Evolutionary conservation across 2,888 invertebrate genomes (phyloP), one percentile per base, ranked within the genome.

Genomic region (Pogonocherus hispidulus): DNA sequence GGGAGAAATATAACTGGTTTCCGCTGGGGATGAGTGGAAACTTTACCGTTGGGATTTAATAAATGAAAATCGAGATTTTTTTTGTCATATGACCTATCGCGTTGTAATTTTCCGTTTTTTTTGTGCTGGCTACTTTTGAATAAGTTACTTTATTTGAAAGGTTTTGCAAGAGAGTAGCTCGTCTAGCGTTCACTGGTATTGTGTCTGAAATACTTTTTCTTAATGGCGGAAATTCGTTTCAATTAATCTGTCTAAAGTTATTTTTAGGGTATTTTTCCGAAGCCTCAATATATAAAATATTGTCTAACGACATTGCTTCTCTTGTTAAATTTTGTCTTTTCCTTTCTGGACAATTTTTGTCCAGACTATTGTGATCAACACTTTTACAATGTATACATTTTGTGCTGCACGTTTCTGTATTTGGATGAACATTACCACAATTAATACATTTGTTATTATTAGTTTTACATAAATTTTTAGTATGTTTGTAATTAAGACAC

Each of bases 311-410:
- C 57, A 57, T 44, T 1, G 11, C n/a, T 22, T 59, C 59, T 27
- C 46, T 20, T 8, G 46, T 59, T 19, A n/a, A 8, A 16, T 59
- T 46, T 20, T 59, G 59, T 46, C 59, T 41, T 6, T 2, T 44
- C 4, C 46, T 14, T 62, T 62, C 62, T 3, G 62, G 62, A 14
- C 62, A 62, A 11, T 19, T 23, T 20, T 18, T 52, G 22, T 23
- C 35, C 2, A 41, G 51, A 20, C 51, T 52, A 2, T 2, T 5
- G 14, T 62, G 62, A 8, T 62, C 51, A 3, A 20, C 20, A 20
- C 51, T 51, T 0, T 35, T 11, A 52, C 37, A 62, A 22, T 52
- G 62, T 1, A 62, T 37, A 11, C 62, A 62, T 51, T 52, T 62
- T 1, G 5, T 62, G 1, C n/a, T 51, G 44, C 62, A 62, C 1